Percentiles rank a stretch among this genome's conserved stretches.
These are phyloP conservation scores for Diorhabda elongata DNA, from an alignment of 1,140 invertebrate species.

Conservation along the genomic window DNA sequence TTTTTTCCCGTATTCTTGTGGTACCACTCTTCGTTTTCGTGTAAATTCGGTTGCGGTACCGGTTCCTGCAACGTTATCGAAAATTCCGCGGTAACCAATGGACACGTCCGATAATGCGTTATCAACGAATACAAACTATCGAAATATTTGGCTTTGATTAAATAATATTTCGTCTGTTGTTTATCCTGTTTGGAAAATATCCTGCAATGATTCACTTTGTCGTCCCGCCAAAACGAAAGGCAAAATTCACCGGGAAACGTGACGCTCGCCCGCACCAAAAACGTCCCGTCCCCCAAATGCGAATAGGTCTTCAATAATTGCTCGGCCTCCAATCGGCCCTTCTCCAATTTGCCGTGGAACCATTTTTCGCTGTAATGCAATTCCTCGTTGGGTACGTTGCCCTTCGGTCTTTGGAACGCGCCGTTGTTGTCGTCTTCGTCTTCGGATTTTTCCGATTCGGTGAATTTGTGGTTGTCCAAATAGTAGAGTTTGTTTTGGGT, in stretches of 20 bases:
- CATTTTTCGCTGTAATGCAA: constrained; percentile 93
- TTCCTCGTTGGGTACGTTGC: constrained; percentile 68
- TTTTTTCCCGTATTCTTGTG: constrained; percentile 73
- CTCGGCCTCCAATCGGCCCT: constrained; percentile 68
- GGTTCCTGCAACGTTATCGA: constrained; percentile 82
- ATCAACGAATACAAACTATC: constrained; percentile 92
- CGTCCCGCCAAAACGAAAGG: constrained; percentile 89
- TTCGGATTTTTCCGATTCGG: constrained; percentile 46
- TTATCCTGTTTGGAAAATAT: constrained; percentile 87
- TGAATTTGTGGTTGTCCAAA: constrained; percentile 50
- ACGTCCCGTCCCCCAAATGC: constrained; percentile 86
- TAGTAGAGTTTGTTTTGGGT: constrained; percentile 86
- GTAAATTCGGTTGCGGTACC: constrained; percentile 91
- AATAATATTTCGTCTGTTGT: constrained; percentile 84
- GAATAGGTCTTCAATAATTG: constrained; percentile 70
- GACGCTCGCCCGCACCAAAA: constrained; percentile 90
- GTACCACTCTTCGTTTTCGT: constrained; percentile 94
- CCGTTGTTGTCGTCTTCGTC: constrained; percentile 48
- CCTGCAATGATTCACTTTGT: constrained; percentile 87
- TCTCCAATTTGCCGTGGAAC: constrained; percentile 87
- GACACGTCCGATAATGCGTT: constrained; percentile 81
- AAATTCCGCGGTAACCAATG: constrained; percentile 84
- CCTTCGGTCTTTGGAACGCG: constrained; percentile 37
- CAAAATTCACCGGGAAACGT: constrained; percentile 96
- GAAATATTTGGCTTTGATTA: constrained; percentile 85